phyloP scores from a whole-genome alignment of 2,113 vertebrate genomes.

The Ptyas mucosa region DNA sequence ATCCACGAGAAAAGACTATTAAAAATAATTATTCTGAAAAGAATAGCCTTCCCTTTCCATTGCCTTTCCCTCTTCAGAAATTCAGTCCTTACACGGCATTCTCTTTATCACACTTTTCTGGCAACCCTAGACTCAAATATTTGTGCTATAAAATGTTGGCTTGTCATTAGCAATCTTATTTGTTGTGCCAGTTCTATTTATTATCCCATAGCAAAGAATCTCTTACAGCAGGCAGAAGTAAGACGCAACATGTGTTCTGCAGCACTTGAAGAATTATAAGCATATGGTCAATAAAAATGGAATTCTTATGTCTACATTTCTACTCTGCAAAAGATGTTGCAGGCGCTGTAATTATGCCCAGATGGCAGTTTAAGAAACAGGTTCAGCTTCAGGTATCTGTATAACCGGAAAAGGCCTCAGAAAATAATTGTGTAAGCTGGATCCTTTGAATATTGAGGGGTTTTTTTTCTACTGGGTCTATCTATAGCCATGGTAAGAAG shows the following conservation, averaged over 20 bases:
- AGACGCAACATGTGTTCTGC: conserved; percentile 41
- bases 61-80: conserved; percentile 45
- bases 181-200: conserved; percentile 47
- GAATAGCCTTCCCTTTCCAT: conserved; percentile 18
- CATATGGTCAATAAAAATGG: conserved; percentile 53
- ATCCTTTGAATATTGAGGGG: neutral
- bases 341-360: conserved; percentile 21
- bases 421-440: neutral
- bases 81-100: conserved; percentile 6
- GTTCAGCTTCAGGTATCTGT: neutral
- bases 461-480: neutral
- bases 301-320: conserved; percentile 35
- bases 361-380: neutral
- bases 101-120: conserved; percentile 27
- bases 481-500: neutral
- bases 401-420: neutral
- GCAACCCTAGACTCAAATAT: conserved; percentile 24
- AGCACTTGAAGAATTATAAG: conserved; percentile 56
- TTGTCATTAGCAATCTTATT: conserved; percentile 46
- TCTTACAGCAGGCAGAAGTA: conserved; percentile 48
- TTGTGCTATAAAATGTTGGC: conserved; percentile 38
- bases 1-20: neutral
- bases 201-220: conserved; percentile 47
- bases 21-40: conserved; percentile 19
- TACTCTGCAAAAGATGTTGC: conserved; percentile 26